phyloP scores from a whole-genome alignment of 2,888 invertebrate genomes.

The Phaonia tiefii region DNA sequence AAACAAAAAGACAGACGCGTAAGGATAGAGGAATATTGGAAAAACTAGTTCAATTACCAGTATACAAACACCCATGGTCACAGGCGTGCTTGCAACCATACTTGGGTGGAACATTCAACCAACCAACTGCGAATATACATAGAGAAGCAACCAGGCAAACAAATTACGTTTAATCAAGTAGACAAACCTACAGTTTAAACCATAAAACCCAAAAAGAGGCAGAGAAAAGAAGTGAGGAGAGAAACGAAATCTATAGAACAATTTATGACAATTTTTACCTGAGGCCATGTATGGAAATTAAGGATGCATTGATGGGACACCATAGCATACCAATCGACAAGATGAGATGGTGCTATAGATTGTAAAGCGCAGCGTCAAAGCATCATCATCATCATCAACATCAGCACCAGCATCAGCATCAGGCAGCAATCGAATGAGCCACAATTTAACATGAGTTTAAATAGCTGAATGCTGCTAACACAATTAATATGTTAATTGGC shows the following conservation, averaged over 20 bases:
- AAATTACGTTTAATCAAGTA: constrained; percentile 64
- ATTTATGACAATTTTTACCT: constrained; percentile 63
- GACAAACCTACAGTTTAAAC: constrained; percentile 43
- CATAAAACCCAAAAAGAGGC: constrained; percentile 6
- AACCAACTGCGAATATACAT: too few relatives aligned
- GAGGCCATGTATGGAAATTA: constrained; percentile 52
- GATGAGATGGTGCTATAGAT: constrained; percentile 29
- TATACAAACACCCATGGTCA: not conserved
- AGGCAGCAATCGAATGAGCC: not conserved
- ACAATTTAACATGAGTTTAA: too few relatives aligned
- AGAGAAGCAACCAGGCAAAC: constrained; percentile 24
- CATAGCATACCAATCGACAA: not conserved
- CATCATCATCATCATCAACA: not conserved
- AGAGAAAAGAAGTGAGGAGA: not conserved
- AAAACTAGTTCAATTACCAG: constrained; percentile 58
- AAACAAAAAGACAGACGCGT: constrained; percentile 10
- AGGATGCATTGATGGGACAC: constrained; percentile 1
- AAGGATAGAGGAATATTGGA: constrained; percentile 13
- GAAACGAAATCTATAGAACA: constrained; percentile 14
- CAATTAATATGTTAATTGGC: constrained; percentile 67
- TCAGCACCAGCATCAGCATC: too few relatives aligned
- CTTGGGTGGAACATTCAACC: not conserved
- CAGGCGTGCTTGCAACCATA: not conserved
- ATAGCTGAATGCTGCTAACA: constrained; percentile 49
- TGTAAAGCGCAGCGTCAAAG: not conserved